A percentile compares a stretch with the other conserved stretches of the same genome.
Evolutionary conservation across 2,113 vertebrate genomes (phyloP).

Genomic region (Rhodinocichla rosea): DNA sequence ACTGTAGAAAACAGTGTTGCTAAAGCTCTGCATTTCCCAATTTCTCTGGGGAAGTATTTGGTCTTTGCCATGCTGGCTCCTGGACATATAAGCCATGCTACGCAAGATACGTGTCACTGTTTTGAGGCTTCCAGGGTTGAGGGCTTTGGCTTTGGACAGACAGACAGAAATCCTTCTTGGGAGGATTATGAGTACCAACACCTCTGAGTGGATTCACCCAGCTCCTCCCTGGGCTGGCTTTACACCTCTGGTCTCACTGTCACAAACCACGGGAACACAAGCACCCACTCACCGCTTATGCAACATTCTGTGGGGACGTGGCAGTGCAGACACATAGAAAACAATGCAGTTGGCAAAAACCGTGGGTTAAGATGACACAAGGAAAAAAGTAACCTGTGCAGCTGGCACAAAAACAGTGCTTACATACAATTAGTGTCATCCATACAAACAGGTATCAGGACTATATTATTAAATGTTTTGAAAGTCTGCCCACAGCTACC

Average conservation of each 20-base stretch:
- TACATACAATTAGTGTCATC: neutral
- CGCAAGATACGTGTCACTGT: neutral
- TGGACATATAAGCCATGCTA: neutral
- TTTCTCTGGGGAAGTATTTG: neutral
- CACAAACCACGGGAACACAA: neutral
- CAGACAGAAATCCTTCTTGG: neutral
- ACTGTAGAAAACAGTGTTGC: neutral
- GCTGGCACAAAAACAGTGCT: neutral
- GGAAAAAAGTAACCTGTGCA: neutral
- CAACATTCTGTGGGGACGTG: neutral
- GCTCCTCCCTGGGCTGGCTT: neutral
- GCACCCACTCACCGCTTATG: rapidly evolving
- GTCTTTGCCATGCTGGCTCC: neutral
- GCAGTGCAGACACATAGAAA: neutral
- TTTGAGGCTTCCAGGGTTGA: neutral
- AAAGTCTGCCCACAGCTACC: neutral
- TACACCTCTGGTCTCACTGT: neutral
- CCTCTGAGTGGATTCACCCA: neutral
- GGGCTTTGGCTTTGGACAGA: neutral
- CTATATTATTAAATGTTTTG: neutral
- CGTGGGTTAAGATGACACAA: neutral
- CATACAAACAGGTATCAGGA: neutral
- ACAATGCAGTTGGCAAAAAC: neutral
- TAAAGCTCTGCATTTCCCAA: neutral
- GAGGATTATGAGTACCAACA: neutral